A percentile compares a stretch with the other conserved stretches of the same genome.
Evolutionary conservation across 2,797 vertebrate genomes (phyloP).

Genomic region (Labeo calbasu): DNA sequence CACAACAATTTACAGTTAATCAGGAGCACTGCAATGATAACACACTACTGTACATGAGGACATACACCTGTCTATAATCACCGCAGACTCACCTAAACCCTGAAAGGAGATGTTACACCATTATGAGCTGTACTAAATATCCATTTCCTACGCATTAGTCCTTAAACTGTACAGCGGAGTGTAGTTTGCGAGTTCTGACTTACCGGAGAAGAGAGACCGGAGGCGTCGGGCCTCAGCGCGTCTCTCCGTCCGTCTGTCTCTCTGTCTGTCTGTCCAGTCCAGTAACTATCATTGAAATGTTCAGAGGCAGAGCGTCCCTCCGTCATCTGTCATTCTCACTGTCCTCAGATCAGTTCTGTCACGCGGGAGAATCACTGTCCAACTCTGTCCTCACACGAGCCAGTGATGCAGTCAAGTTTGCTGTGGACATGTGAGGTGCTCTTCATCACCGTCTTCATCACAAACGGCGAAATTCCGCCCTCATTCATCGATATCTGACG

Average conservation of each 20-base stretch:
- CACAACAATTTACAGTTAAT: neutral
- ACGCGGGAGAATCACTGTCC: neutral
- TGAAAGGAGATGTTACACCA: too few species aligned
- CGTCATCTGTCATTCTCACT: neutral
- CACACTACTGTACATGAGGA: neutral
- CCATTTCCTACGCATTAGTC: neutral
- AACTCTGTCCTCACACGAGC: neutral
- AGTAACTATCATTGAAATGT: constrained; percentile 20
- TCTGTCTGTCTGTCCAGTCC: constrained; percentile 17
- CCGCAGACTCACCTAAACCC: neutral
- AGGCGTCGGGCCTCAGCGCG: constrained; percentile 50
- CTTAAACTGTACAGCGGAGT: neutral
- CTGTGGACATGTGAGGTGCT: neutral
- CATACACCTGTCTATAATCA: neutral
- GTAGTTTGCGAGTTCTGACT: constrained; percentile 18
- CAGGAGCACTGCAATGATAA: neutral
- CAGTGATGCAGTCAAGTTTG: constrained; percentile 3
- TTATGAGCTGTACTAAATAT: neutral
- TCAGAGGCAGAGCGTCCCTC: constrained; percentile 5
- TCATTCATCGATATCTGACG: neutral
- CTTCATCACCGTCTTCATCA: neutral
- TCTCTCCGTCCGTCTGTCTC: constrained; percentile 13
- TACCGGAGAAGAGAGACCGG: constrained; percentile 54
- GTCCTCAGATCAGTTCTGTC: constrained; percentile 24
- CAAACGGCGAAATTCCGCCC: neutral